Evolutionary conservation across 2,113 vertebrate species (phyloP).

Genomic region (Lucifuga dentata): DNA sequence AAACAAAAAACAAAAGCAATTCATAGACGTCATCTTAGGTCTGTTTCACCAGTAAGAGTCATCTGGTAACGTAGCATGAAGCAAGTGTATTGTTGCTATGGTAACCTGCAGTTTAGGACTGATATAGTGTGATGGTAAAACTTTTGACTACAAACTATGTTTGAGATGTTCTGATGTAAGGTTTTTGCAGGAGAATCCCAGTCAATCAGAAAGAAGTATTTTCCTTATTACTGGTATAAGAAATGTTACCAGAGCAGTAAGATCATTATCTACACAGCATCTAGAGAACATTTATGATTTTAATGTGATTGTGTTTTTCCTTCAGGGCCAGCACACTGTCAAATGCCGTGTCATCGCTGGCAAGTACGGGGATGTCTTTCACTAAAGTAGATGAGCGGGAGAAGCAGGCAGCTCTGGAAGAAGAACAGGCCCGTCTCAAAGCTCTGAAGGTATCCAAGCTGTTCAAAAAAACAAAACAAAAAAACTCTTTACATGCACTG

Average conservation of each 20-base stretch:
- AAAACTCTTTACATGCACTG: neutral
- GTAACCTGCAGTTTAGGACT: slow-evolving; percentile 31
- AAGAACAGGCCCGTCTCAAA: slow-evolving; percentile 97
- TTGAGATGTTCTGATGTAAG: slow-evolving; percentile 1
- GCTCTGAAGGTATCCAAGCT: slow-evolving; percentile 90
- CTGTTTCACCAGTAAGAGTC: neutral
- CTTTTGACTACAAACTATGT: slow-evolving; percentile 9
- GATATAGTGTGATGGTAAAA: slow-evolving; percentile 35
- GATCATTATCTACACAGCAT: slow-evolving; percentile 10
- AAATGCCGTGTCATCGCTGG: slow-evolving; percentile 96
- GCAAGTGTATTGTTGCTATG: neutral
- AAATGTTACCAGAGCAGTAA: slow-evolving; percentile 3
- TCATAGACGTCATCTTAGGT: no score
- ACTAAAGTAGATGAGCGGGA: slow-evolving; percentile 98
- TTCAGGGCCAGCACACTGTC: slow-evolving; percentile 96
- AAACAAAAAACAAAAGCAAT: no score
- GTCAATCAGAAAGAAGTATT: neutral
- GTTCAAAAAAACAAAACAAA: neutral
- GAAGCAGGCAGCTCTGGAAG: slow-evolving; percentile 98
- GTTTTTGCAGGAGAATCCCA: slow-evolving; percentile 4
- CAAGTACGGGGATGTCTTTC: slow-evolving; percentile 97
- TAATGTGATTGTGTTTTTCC: slow-evolving; percentile 21
- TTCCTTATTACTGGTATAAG: neutral
- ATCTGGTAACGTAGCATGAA: slow-evolving; percentile 3
- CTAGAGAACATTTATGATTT: neutral